Conservation (phyloP, 1,140 invertebrate genomes). For the Chrysoperla carnea region DNA sequence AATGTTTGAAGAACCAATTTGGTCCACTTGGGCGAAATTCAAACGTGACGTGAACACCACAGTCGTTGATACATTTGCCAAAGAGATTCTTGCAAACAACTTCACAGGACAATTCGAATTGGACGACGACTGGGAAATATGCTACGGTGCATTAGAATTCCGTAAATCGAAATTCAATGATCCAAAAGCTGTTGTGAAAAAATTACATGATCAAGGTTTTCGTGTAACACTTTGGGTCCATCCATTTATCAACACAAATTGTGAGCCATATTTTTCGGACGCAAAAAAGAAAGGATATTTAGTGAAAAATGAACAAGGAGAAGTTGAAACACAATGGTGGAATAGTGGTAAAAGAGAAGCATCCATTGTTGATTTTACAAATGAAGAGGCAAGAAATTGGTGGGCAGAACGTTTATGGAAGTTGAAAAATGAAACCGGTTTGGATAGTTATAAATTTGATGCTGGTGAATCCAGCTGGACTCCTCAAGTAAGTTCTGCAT, state of each 20-base stretch:
- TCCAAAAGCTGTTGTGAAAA: constrained; percentile 32
- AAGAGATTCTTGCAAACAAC: constrained; percentile 45
- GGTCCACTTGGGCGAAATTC: constrained; percentile 83
- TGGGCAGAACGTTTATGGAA: constrained; percentile 40
- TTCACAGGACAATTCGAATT: constrained; percentile 77
- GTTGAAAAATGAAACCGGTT: constrained; percentile 39
- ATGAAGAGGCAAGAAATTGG: constrained; percentile 52
- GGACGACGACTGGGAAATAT: constrained; percentile 80
- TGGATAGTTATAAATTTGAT: constrained; percentile 87
- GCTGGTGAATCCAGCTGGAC: constrained; percentile 60
- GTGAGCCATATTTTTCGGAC: constrained; percentile 35
- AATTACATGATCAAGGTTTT: constrained; percentile 44
- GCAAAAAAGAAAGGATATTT: constrained; percentile 35
- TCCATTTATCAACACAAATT: constrained; percentile 71
- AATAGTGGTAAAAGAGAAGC: constrained; percentile 42
- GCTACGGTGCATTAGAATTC: constrained; percentile 68
- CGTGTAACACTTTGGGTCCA: constrained; percentile 73
- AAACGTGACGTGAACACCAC: constrained; percentile 46
- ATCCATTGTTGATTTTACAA: constrained; percentile 63
- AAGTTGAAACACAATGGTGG: constrained; percentile 61
- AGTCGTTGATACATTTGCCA: constrained; percentile 47
- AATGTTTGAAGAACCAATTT: constrained; percentile 64
- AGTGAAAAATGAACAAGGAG: constrained; percentile 34
- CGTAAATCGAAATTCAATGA: constrained; percentile 55
- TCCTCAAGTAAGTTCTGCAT: constrained; percentile 30